These are phyloP conservation scores for Hydrolagus colliei DNA, from an alignment of 2,797 vertebrate genomes.

Conservation along the genomic window DNA sequence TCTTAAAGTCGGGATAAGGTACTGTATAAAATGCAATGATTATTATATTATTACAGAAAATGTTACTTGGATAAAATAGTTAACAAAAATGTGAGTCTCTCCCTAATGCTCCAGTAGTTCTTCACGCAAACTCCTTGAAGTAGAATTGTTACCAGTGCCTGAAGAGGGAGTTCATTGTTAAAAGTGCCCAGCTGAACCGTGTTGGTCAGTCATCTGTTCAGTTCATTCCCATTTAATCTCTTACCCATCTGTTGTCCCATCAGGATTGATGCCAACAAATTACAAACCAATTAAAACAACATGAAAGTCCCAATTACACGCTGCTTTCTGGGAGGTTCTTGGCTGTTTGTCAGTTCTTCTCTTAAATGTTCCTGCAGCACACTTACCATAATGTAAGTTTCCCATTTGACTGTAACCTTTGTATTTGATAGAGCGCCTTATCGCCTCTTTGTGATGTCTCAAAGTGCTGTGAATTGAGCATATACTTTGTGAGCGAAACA, in stretches of 20 bases:
- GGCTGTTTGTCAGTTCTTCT: background rate
- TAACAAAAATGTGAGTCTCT: background rate
- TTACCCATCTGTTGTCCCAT: constrained; percentile 81
- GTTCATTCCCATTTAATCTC: constrained; percentile 78
- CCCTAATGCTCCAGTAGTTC: background rate
- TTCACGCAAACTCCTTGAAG: background rate
- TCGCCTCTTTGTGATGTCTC: no score
- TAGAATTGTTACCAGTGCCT: constrained; percentile 30
- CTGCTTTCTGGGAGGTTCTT: constrained; percentile 36
- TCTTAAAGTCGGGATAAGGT: no score
- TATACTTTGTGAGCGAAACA: no score
- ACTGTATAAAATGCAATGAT: no score
- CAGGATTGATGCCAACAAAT: constrained; percentile 66
- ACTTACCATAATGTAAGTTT: background rate
- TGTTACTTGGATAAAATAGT: background rate
- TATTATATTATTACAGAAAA: no score
- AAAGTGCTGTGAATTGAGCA: no score
- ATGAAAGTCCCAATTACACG: constrained; percentile 59
- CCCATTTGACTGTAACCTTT: background rate
- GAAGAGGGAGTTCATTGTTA: constrained; percentile 43
- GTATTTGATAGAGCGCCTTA: no score
- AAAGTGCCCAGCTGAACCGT: constrained; percentile 61
- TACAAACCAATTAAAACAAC: constrained; percentile 78
- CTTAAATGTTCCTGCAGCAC: background rate
- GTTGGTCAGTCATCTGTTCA: constrained; percentile 77